These are phyloP conservation scores for Pectinophora gossypiella DNA, from an alignment of 1,140 invertebrate genomes.

Conservation along the genomic window DNA sequence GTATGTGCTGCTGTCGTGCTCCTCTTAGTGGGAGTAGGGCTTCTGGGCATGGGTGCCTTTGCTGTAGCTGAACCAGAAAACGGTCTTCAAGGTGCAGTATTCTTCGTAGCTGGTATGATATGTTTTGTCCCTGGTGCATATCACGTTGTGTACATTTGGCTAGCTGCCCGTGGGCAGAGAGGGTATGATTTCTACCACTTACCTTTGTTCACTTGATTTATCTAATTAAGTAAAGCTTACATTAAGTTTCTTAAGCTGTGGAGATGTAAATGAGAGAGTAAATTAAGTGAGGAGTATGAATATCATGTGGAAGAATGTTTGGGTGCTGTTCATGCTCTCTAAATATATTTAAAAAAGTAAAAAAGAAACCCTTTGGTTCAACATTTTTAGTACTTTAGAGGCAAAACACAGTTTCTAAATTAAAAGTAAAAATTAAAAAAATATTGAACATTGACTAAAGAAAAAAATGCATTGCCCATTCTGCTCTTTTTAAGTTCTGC, in stretches of 20 bases:
- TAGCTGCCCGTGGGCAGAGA: constrained; percentile 86
- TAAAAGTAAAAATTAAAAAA: background rate
- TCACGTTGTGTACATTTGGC: constrained; percentile 89
- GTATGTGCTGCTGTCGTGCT: constrained; percentile 86
- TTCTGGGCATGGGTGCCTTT: constrained; percentile 84
- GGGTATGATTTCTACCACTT: constrained; percentile 91
- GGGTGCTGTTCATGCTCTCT: constrained; percentile 10
- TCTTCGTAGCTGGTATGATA: constrained; percentile 87
- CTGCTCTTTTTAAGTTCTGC: no score
- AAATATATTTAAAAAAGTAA: background rate
- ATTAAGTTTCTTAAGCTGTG: constrained; percentile 15
- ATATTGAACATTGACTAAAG: background rate
- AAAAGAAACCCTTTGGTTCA: no score
- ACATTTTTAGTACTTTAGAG: no score
- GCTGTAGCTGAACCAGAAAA: constrained; percentile 81
- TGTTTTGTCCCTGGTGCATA: constrained; percentile 89
- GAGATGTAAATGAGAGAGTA: constrained; percentile 26
- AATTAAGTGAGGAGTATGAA: constrained; percentile 25
- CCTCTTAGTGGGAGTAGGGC: constrained; percentile 84
- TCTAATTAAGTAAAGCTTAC: background rate
- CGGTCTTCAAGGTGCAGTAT: constrained; percentile 86
- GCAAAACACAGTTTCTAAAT: constrained; percentile 4
- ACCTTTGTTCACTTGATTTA: constrained; percentile 84
- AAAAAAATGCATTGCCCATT: no score
- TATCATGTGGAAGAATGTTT: constrained; percentile 19